Evolutionary conservation across 2,113 vertebrate species (phyloP).

Genomic region (Haemorhous mexicanus): DNA sequence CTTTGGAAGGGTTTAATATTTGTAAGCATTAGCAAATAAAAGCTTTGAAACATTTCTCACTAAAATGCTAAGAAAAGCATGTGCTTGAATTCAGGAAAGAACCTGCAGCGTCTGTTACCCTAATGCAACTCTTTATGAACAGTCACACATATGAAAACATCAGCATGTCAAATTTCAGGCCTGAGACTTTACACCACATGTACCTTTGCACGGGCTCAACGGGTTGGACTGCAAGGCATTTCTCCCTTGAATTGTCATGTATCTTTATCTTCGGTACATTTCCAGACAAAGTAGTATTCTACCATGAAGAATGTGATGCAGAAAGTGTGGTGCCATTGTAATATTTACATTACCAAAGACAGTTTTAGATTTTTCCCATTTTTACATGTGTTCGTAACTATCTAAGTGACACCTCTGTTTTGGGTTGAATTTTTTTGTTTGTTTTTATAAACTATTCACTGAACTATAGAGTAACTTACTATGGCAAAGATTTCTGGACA

Average conservation of each 20-base stretch:
- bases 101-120: neutral
- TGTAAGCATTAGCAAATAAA: slow-evolving; percentile 31
- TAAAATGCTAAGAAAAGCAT: neutral
- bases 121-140: neutral
- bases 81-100: neutral
- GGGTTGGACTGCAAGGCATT: accelerated
- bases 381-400: neutral
- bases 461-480: neutral
- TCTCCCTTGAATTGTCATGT: neutral
- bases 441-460: neutral
- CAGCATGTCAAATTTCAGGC: neutral
- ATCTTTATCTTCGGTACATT: neutral
- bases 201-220: neutral
- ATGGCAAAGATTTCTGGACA: neutral
- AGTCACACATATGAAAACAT: neutral
- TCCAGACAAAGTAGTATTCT: neutral
- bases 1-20: slow-evolving; percentile 56
- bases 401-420: neutral
- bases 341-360: neutral
- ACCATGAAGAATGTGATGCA: neutral
- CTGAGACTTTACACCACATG: neutral
- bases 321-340: neutral
- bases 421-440: neutral
- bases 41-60: neutral
- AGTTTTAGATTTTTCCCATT: neutral